These are phyloP conservation scores for Meganola albula DNA, from an alignment of 2,888 invertebrate genomes.

Conservation along the genomic window DNA sequence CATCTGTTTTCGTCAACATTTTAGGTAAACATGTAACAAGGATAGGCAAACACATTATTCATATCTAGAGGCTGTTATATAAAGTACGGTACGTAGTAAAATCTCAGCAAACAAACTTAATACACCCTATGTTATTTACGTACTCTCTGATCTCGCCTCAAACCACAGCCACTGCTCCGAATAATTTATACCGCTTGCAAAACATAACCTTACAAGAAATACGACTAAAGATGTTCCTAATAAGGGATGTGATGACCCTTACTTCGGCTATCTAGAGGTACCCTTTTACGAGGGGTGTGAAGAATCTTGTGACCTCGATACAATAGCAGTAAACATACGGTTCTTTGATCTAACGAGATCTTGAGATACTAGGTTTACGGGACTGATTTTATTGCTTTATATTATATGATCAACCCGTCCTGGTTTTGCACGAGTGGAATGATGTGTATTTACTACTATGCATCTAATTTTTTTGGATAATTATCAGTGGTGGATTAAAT, in stretches of 20 bases:
- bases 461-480: no score
- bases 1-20: no score
- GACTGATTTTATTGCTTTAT: no score
- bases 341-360: constrained; percentile 34
- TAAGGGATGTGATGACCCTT: constrained; percentile 42
- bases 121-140: constrained; percentile 12
- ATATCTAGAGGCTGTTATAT: no score
- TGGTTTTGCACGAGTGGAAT: no score
- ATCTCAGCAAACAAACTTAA: constrained; percentile 17
- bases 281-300: constrained; percentile 52
- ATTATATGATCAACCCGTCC: no score
- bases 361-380: constrained; percentile 25
- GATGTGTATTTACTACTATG: no score
- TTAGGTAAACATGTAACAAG: no score
- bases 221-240: constrained; percentile 37
- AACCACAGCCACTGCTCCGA: constrained; percentile 26
- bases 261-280: constrained; percentile 36
- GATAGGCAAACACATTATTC: no score
- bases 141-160: constrained; percentile 21
- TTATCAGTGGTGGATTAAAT: no score
- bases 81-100: no score
- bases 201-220: constrained; percentile 36
- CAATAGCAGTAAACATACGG: constrained; percentile 34
- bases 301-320: constrained; percentile 42
- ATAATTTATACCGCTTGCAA: constrained; percentile 30